Base-by-base conservation (phyloP, 30 jellyfish, hydroid and myxozoan genomes). In the Cassiopea xamachana region DNA sequence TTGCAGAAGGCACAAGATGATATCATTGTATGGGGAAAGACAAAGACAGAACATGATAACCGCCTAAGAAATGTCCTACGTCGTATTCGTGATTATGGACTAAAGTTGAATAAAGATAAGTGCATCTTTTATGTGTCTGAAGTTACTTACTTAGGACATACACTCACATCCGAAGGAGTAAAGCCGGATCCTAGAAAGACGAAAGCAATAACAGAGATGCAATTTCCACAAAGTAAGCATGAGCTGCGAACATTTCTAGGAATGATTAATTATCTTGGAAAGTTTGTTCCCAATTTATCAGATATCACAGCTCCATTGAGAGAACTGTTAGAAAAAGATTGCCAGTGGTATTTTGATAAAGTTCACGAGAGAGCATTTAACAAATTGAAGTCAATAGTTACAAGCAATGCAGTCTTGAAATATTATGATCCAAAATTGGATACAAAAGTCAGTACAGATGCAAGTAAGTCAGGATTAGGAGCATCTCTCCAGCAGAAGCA, bases 401-500 rank as follows among this genome's bases (percentile, higher is more conserved):
- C 81, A 72, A 72, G 81, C 45, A 14, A 72, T 27, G 86, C 86
- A 77, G 86, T 77, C 78, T 49, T 39, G 86, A 12, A 77, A 49
- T 77, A 77, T 77, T 47, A 77, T 46, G 86, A 77, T 77, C 75
- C 77, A 15, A 77, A 77, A 77, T 49, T 17, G 86, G 78, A 77
- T 18, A 14, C 78, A 19, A 43, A 27, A 27, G 39, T 27, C 39
- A 80, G 85, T 80, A 80, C 89, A 80, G 44, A 48, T 80, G 84
- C 89, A 80, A 58, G n/a, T 59, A 49, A 59, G 48, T 58, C 85
- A 47, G 89, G 85, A 48, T 59, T 80, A 61, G 85, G 85, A 80
- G 85, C 89, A 80, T 80, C 89, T 80, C 85, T 80, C 50, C 84
- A 90, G 48, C 83, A 80, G 84, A 80, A 80, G 59, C 85, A 80